Evolutionary conservation across 2,888 invertebrate genomes (phyloP), one percentile per base, ranked within the genome.

Genomic region (Chydorus sphaericus): DNA sequence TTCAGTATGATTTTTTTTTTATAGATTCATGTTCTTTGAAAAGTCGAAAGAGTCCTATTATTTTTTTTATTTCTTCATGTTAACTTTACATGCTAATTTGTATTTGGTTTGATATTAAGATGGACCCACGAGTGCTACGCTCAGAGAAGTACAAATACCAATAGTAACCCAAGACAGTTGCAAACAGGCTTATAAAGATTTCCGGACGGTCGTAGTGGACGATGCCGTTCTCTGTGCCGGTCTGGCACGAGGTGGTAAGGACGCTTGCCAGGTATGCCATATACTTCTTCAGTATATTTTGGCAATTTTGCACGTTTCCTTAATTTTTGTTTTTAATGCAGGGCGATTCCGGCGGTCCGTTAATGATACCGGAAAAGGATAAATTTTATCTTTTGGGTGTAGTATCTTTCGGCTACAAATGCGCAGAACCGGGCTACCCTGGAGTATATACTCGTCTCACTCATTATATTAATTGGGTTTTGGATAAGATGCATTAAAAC

Each of bases 321-420:
- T 51, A 50, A 61, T 4, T 20, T 23, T 1, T 44, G 44, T 5
- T 26, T n/a, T n/a, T n/a, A 26, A 26, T 59, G 23, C 58, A 68
- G 69, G 69, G 87, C 1, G 88, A 88, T 70, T 85, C 85, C 50
- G 88, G 88, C 0, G 88, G 88, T 4, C 87, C 88, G 0, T 69
- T 88, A 14, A 83, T 85, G 81, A 75, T 69, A 48, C 71, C 77
- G 52, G 71, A 73, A 2, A 69, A 63, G 26, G 57, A 61, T 7
- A 63, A 59, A 38, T 75, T 67, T 71, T 79, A 80, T 65, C 76
- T 81, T 63, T 76, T 81, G 48, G 83, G 82, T 1, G 69, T 82
- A 0, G 80, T 81, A 0, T 82, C 82, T 0, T 82, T 76, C 64
- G 81, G 81, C 1, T 76, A 73, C 61, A 72, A 74, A 60, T 81